A percentile compares a stretch with the other conserved stretches of the same genome.
phyloP scores from a whole-genome alignment of 2,888 invertebrate genomes.

The Deladenus siricidicola region DNA sequence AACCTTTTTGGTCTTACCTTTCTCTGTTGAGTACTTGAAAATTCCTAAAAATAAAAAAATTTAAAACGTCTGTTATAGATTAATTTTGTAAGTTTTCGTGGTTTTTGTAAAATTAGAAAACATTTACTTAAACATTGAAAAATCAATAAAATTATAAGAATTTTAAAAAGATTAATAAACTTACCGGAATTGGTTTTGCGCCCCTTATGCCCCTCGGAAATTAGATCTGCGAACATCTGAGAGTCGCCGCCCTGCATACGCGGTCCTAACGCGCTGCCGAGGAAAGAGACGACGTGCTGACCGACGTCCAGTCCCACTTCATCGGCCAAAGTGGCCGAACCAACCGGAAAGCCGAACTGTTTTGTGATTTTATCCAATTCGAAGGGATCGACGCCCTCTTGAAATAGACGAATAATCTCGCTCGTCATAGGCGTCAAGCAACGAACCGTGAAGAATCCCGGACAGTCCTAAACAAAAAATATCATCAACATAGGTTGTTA shows the following conservation, averaged over 20 bases:
- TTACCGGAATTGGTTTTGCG: slow-evolving; percentile 32
- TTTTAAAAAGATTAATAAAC: too few species aligned
- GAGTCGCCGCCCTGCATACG: slow-evolving; percentile 66
- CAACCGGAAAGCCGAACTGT: slow-evolving; percentile 93
- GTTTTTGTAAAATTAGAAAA: too few species aligned
- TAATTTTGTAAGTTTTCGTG: too few species aligned
- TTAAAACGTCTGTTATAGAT: too few species aligned
- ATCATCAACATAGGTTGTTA: background rate
- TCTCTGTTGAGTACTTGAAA: slow-evolving; percentile 20
- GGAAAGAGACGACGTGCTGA: slow-evolving; percentile 81
- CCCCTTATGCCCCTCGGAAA: slow-evolving; percentile 73
- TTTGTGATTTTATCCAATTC: slow-evolving; percentile 74
- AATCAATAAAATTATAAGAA: too few species aligned
- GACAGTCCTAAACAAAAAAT: slow-evolving; percentile 61
- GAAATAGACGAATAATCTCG: slow-evolving; percentile 68
- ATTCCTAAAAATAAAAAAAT: too few species aligned
- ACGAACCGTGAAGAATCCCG: slow-evolving; percentile 96
- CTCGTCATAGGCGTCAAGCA: slow-evolving; percentile 85
- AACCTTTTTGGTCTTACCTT: slow-evolving; percentile 68
- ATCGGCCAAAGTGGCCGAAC: slow-evolving; percentile 86
- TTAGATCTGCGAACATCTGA: slow-evolving; percentile 71
- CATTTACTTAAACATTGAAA: too few species aligned
- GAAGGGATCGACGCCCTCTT: slow-evolving; percentile 70
- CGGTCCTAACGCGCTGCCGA: slow-evolving; percentile 49
- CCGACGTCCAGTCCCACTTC: slow-evolving; percentile 74